Percentiles rank a stretch among this genome's conserved stretches.
These are phyloP conservation scores for Harlomillsia oculata DNA, from an alignment of 1,140 invertebrate species.

Conservation along the genomic window DNA sequence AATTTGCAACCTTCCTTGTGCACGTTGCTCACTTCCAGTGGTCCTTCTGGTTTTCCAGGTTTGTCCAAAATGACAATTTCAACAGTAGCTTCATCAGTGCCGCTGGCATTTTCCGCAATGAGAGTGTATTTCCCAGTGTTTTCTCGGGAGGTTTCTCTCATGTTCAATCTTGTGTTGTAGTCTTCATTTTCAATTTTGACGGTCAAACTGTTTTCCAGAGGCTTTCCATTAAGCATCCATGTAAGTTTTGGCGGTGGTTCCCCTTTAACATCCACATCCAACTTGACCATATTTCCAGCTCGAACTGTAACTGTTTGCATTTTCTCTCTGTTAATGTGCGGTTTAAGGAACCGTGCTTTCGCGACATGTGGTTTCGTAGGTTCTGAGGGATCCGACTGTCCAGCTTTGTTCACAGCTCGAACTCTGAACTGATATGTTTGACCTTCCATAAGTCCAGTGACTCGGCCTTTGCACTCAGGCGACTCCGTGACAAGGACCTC, in stretches of 20 bases:
- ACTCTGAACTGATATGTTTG: slow-evolving; percentile 89
- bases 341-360: slow-evolving; percentile 82
- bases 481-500: slow-evolving; percentile 72
- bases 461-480: slow-evolving; percentile 67
- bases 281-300: slow-evolving; percentile 79
- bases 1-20: slow-evolving; percentile 92
- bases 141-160: slow-evolving; percentile 67
- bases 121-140: slow-evolving; percentile 86
- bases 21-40: slow-evolving; percentile 80
- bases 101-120: slow-evolving; percentile 81
- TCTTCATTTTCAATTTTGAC: slow-evolving; percentile 82
- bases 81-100: slow-evolving; percentile 85
- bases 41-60: slow-evolving; percentile 86
- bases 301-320: slow-evolving; percentile 77
- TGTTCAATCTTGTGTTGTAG: slow-evolving; percentile 76
- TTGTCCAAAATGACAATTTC: slow-evolving; percentile 91
- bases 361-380: slow-evolving; percentile 75
- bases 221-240: slow-evolving; percentile 70
- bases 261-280: slow-evolving; percentile 88
- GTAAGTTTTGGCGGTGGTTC: slow-evolving; percentile 86
- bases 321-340: slow-evolving; percentile 82
- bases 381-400: slow-evolving; percentile 79
- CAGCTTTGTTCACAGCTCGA: slow-evolving; percentile 86
- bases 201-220: slow-evolving; percentile 51
- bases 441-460: slow-evolving; percentile 79